Percentiles rank a stretch among this genome's conserved stretches.
These are phyloP conservation scores for Albula glossodonta DNA, from an alignment of 2,113 vertebrate genomes.

Conservation along the genomic window DNA sequence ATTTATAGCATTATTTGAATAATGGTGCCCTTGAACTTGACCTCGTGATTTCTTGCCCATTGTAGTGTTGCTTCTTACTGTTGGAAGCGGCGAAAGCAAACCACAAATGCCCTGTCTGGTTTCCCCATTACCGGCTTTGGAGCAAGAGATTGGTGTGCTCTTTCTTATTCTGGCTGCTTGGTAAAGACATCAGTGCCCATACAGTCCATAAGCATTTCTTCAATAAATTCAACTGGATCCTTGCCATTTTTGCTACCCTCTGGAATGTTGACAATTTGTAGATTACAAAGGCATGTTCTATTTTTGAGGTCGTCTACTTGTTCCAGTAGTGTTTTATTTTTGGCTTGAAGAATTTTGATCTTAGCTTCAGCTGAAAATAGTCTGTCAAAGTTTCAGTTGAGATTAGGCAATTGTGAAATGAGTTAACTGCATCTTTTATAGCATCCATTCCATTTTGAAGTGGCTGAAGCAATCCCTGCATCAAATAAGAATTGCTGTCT, in stretches of 20 bases:
- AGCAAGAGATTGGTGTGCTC: conserved; percentile 5
- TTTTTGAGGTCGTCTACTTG: no score
- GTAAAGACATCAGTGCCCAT: conserved; percentile 16
- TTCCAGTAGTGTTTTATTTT: no score
- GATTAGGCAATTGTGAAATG: no score
- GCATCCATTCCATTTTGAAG: no score
- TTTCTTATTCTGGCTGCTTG: conserved; percentile 14
- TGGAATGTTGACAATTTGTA: conserved; percentile 3
- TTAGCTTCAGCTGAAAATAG: no score
- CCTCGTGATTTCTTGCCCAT: background rate
- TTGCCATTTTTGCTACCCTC: conserved; percentile 19
- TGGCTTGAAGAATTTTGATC: no score
- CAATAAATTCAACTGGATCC: conserved; percentile 3
- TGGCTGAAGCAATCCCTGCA: no score
- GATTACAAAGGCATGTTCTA: no score
- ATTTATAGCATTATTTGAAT: background rate
- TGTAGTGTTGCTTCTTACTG: background rate
- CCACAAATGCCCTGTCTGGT: background rate
- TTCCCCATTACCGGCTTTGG: background rate
- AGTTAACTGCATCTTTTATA: no score
- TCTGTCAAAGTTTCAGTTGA: no score
- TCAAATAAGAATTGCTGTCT: no score
- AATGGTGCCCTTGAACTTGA: background rate
- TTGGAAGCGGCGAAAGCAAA: conserved; percentile 19
- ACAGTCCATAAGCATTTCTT: conserved; percentile 7